phyloP scores from a whole-genome alignment of 2,113 vertebrate species.

The Sapayoa aenigma region DNA sequence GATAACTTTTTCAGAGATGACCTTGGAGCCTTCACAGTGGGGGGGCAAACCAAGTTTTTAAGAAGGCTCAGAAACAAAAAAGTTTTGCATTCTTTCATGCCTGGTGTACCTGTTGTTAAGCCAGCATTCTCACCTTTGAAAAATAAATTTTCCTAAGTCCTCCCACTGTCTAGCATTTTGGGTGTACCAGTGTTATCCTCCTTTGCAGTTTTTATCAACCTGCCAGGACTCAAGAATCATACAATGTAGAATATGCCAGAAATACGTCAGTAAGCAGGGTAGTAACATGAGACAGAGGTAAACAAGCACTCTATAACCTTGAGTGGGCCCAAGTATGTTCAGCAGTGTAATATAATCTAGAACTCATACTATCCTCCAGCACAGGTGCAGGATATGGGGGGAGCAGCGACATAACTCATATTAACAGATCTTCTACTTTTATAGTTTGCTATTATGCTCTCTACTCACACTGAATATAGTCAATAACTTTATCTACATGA shows the following conservation, averaged over 20 bases:
- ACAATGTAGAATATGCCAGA: neutral
- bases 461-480: neutral
- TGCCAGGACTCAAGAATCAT: neutral
- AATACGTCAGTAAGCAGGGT: neutral
- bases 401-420: neutral
- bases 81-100: too few relatives aligned
- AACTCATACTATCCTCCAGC: neutral
- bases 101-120: too few relatives aligned
- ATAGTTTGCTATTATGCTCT: neutral
- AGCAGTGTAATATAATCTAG: neutral
- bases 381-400: neutral
- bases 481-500: neutral
- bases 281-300: neutral
- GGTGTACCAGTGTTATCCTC: too few relatives aligned
- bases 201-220: neutral
- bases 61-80: too few relatives aligned
- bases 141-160: too few relatives aligned
- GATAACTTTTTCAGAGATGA: too few relatives aligned
- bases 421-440: conserved; percentile 14
- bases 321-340: neutral
- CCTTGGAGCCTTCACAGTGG: too few relatives aligned
- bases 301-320: neutral
- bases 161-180: too few relatives aligned
- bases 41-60: too few relatives aligned
- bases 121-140: too few relatives aligned